A percentile compares a stretch with the other conserved stretches of the same genome.
phyloP scores from a whole-genome alignment of 2,797 vertebrate species.

The Sebastes hubbsi region DNA sequence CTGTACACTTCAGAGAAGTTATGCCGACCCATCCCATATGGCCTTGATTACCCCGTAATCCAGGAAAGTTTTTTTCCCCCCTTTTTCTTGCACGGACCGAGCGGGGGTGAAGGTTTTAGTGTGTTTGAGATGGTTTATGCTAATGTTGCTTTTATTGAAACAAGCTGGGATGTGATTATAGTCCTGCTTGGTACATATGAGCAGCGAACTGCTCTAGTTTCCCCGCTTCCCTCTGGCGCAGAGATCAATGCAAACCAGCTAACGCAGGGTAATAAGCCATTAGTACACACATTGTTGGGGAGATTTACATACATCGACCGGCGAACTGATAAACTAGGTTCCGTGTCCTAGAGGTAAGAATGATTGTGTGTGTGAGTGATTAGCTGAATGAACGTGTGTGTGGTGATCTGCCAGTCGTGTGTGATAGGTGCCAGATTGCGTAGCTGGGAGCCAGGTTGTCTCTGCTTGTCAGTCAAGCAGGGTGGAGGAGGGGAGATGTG shows the following conservation, averaged over 20 bases:
- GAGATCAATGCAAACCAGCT: slow-evolving; percentile 87
- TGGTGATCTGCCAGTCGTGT: slow-evolving; percentile 61
- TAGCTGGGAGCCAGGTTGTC: slow-evolving; percentile 77
- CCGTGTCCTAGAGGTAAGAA: slow-evolving; percentile 73
- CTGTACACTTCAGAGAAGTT: slow-evolving; percentile 49
- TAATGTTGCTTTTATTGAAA: slow-evolving; percentile 84
- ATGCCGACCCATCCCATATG: slow-evolving; percentile 65
- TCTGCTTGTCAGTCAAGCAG: slow-evolving; percentile 70
- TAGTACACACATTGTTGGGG: slow-evolving; percentile 80
- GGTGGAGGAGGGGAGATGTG: slow-evolving; percentile 61
- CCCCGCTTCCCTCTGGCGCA: slow-evolving; percentile 68
- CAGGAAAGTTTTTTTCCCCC: slow-evolving; percentile 47
- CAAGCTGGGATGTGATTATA: slow-evolving; percentile 83
- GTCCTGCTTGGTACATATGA: slow-evolving; percentile 67
- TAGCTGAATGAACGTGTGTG: slow-evolving; percentile 52
- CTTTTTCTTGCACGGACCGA: slow-evolving; percentile 45
- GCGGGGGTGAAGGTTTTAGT: slow-evolving; percentile 62
- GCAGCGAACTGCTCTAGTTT: slow-evolving; percentile 63
- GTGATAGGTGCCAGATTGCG: slow-evolving; percentile 79
- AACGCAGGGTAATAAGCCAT: slow-evolving; percentile 80
- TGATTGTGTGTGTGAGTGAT: slow-evolving; percentile 72
- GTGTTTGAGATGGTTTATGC: slow-evolving; percentile 79
- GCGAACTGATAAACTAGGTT: slow-evolving; percentile 69
- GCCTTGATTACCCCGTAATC: slow-evolving; percentile 66
- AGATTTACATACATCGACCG: slow-evolving; percentile 83